phyloP scores from a whole-genome alignment of 2,888 invertebrate species.

The Macaria liturata region DNA sequence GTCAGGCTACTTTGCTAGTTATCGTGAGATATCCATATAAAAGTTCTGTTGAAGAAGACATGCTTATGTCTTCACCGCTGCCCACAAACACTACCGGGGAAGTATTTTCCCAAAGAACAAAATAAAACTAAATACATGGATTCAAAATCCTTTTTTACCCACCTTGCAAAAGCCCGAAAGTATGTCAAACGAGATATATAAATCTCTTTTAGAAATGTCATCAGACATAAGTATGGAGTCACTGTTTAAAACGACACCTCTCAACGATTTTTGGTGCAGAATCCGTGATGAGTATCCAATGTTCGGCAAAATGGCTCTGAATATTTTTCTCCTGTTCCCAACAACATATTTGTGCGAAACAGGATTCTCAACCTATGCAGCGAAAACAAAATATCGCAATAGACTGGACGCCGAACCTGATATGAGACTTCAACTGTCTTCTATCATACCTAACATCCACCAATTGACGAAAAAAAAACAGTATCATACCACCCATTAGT shows the following conservation, averaged over 20 bases:
- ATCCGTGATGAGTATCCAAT: constrained; percentile 41
- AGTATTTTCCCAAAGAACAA: too few species aligned
- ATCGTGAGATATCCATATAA: too few species aligned
- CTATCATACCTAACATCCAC: constrained; percentile 38
- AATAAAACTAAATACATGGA: too few species aligned
- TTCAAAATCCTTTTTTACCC: constrained; percentile 43
- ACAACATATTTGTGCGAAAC: background rate
- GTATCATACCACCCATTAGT: constrained; percentile 17
- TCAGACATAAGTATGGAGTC: constrained; percentile 43
- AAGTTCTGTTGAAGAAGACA: too few species aligned
- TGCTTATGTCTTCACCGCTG: too few species aligned
- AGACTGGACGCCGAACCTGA: constrained; percentile 42
- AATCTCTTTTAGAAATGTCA: constrained; percentile 44
- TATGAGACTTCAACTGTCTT: constrained; percentile 40
- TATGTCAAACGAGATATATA: constrained; percentile 40
- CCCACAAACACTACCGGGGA: too few species aligned
- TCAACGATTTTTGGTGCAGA: constrained; percentile 45
- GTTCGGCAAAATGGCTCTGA: constrained; percentile 33
- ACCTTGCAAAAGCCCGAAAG: constrained; percentile 41
- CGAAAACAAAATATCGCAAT: constrained; percentile 38
- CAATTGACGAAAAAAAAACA: constrained; percentile 24
- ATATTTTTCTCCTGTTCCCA: constrained; percentile 1
- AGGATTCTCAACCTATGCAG: constrained; percentile 27
- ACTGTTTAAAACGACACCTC: constrained; percentile 43
- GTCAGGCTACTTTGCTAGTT: too few species aligned